Conservation (phyloP, 37 sponge, comb jelly and placozoan genomes). For the Hexactinellida sp. region DNA sequence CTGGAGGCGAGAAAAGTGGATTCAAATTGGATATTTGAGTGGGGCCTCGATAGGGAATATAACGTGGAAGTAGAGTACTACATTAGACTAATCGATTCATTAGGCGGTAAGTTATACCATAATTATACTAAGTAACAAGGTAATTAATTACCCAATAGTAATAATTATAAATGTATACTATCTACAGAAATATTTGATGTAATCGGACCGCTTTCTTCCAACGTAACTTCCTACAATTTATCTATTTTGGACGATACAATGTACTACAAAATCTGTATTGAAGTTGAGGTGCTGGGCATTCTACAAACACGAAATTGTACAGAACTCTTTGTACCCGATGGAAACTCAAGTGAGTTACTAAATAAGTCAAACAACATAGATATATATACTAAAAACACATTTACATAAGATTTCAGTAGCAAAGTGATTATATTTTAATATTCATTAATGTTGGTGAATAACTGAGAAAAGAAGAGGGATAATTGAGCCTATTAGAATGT, state of each 20-base stretch:
- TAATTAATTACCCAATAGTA: background rate
- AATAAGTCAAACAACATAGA: background rate
- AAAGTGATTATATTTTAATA: background rate
- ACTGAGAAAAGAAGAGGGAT: constrained; percentile 53
- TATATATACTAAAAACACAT: background rate
- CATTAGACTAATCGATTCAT: background rate
- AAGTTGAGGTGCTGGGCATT: background rate
- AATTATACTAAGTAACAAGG: background rate
- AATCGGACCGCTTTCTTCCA: background rate
- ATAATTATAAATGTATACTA: too few species aligned
- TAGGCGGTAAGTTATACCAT: background rate
- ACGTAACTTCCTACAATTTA: background rate
- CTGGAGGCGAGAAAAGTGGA: background rate
- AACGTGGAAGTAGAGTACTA: background rate
- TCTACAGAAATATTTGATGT: background rate
- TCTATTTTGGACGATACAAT: background rate
- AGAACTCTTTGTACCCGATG: background rate
- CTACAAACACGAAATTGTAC: background rate
- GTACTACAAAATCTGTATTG: background rate
- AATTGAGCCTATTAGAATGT: constrained; percentile 35
- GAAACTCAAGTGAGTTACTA: background rate
- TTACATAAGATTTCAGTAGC: background rate
- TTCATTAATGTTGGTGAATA: constrained; percentile 47
- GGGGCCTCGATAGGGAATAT: background rate
- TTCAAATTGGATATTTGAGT: background rate